Evolutionary conservation across 2,113 vertebrate genomes (phyloP), one percentile per base, ranked within the genome.

Genomic region (Hippocampus zosterae): DNA sequence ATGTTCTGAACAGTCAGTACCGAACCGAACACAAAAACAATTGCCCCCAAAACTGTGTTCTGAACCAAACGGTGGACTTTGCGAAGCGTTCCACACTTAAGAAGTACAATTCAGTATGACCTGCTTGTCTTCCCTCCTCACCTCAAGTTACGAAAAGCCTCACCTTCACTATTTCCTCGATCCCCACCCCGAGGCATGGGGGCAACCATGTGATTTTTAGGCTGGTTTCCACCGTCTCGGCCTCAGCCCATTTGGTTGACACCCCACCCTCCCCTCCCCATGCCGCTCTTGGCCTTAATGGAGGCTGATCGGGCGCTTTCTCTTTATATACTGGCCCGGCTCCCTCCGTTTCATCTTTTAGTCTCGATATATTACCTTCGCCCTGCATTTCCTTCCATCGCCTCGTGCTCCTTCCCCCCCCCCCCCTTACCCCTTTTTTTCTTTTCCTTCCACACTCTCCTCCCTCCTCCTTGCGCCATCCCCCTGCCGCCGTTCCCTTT

Each of bases 191-290:
- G 67, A 70, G 87, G 29, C 29, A 29, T 29, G 29, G 29, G 29
- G 29, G 29, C 29, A 29, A 29, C 29, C 29, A 29, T 29, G 29
- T 88, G 89, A 94, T 93, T 92, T 91, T 90, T 86, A 88, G 89
- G 85, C 88, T 90, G 91, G 89, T 83, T 91, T 92, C 73, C 90
- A 89, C 91, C 78, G 85, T 90, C 90, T 91, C 93, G 91, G 80
- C 88, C 88, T 83, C 16, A 61, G 33, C 72, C 84, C 62, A 72
- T 71, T 74, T 65, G 55, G 57, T 48, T 68, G 75, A 86, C 91
- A 88, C 91, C 92, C 91, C 89, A 90, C 90, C 89, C 91, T 89
- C 91, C 92, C 91, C 90, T 91, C 92, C 91, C 91, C 89, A 90
- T 9, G 52, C 42, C 42, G 88, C 85, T 76, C 71, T 74, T 88